Percentiles rank a stretch among this genome's conserved stretches.
Conservation (phyloP, 2,888 invertebrate genomes). For the Andrena chrysosceles region DNA sequence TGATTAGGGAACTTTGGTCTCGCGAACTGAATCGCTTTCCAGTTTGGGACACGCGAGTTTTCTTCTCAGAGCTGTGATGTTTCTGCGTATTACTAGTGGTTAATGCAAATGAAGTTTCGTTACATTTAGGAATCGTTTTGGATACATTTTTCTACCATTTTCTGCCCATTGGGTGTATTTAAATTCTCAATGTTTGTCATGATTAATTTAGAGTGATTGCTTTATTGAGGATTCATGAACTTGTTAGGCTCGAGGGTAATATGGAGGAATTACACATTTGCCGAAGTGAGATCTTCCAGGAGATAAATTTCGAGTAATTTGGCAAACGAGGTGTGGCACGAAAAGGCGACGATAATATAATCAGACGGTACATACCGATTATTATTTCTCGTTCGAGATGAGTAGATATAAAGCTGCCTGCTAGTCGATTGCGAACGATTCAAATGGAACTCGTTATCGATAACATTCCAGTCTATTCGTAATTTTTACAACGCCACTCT, state of each 20-base stretch:
- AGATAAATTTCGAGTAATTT: slow-evolving; percentile 30
- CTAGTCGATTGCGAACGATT: not conserved
- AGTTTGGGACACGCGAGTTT: no score
- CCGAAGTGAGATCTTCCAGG: not conserved
- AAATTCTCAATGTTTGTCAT: not conserved
- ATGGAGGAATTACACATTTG: slow-evolving; percentile 18
- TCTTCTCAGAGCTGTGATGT: no score
- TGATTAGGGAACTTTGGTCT: slow-evolving; percentile 17
- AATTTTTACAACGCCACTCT: no score
- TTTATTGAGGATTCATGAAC: slow-evolving; percentile 13
- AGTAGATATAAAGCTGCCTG: not conserved
- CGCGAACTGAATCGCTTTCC: not conserved
- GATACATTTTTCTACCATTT: no score
- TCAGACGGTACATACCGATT: not conserved
- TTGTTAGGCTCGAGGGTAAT: not conserved
- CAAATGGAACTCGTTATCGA: no score
- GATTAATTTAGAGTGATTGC: slow-evolving; percentile 1
- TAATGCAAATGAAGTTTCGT: no score
- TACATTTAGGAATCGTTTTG: no score
- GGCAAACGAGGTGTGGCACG: not conserved
- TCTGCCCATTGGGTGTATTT: not conserved
- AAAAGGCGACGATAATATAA: slow-evolving; percentile 6
- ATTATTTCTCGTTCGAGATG: not conserved
- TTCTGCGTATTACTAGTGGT: no score
- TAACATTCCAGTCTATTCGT: no score